Conservation (phyloP, 1,140 invertebrate species). For the Samia ricini region DNA sequence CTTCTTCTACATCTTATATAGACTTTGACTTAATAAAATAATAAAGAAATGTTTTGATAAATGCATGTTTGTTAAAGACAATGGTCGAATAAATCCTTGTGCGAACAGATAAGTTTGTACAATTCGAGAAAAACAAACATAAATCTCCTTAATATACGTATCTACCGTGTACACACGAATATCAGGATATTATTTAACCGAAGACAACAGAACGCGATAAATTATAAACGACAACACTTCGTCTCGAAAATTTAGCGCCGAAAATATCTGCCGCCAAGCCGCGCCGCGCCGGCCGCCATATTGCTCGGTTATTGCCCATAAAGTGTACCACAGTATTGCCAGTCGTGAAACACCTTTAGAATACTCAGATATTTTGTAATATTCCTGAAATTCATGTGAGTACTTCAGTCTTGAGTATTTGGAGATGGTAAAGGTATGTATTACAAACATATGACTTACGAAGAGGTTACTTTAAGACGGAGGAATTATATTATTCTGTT, state of each 20-base stretch:
- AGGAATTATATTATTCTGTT: not conserved
- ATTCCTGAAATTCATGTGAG: not conserved
- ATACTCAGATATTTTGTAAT: not conserved
- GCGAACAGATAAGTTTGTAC: not conserved
- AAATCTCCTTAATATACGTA: conserved; percentile 9
- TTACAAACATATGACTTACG: not conserved
- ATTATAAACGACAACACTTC: conserved; percentile 19
- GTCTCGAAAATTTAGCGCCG: conserved; percentile 2
- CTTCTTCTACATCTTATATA: no score
- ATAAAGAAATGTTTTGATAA: no score
- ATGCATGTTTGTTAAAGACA: no score
- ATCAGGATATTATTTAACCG: conserved; percentile 8
- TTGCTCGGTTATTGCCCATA: conserved; percentile 51
- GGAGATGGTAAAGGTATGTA: not conserved
- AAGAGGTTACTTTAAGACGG: not conserved
- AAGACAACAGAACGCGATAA: conserved; percentile 27
- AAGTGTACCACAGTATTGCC: conserved; percentile 32
- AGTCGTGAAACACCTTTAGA: not conserved
- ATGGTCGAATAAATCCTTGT: no score
- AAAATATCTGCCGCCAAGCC: conserved; percentile 18
- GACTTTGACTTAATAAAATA: no score
- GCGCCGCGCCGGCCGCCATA: conserved; percentile 40
- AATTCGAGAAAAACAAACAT: conserved; percentile 19
- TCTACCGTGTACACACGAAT: conserved; percentile 5
- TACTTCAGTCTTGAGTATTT: not conserved